phyloP scores from a whole-genome alignment of 2,113 vertebrate species.

The Solea solea region DNA sequence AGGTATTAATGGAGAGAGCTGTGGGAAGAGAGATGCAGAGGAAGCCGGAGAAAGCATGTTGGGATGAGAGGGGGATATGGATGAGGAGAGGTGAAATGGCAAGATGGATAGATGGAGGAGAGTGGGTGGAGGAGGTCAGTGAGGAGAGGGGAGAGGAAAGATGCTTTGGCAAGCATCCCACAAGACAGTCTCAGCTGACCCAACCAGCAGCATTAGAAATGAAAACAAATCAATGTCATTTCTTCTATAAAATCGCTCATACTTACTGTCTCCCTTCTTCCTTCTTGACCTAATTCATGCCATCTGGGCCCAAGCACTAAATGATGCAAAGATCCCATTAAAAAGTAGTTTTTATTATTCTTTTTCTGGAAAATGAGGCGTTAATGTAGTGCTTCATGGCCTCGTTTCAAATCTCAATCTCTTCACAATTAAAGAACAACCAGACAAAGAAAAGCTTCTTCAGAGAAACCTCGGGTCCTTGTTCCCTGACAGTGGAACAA shows the following conservation, averaged over 20 bases:
- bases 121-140: conserved; percentile 59
- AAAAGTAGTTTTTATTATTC: too few relatives aligned
- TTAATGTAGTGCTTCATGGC: too few relatives aligned
- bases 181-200: conserved; percentile 21
- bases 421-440: too few relatives aligned
- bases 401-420: too few relatives aligned
- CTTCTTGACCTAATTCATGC: not conserved
- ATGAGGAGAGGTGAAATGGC: conserved; percentile 27
- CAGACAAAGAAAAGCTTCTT: too few relatives aligned
- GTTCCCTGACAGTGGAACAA: conserved; percentile 31
- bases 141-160: conserved; percentile 34
- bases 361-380: too few relatives aligned
- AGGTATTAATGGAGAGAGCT: conserved; percentile 57
- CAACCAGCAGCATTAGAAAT: conserved; percentile 29
- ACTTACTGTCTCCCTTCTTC: conserved; percentile 15
- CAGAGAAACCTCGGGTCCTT: too few relatives aligned
- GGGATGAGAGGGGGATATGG: conserved; percentile 21
- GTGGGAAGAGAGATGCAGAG: conserved; percentile 50
- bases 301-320: not conserved
- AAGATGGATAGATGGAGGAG: conserved; percentile 35
- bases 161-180: conserved; percentile 41
- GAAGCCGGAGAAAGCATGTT: not conserved
- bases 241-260: conserved; percentile 17
- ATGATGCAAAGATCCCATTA: too few relatives aligned
- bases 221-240: conserved; percentile 40